Evolutionary conservation across 2,888 invertebrate species (phyloP).

Genomic region (Agonum fuliginosum): DNA sequence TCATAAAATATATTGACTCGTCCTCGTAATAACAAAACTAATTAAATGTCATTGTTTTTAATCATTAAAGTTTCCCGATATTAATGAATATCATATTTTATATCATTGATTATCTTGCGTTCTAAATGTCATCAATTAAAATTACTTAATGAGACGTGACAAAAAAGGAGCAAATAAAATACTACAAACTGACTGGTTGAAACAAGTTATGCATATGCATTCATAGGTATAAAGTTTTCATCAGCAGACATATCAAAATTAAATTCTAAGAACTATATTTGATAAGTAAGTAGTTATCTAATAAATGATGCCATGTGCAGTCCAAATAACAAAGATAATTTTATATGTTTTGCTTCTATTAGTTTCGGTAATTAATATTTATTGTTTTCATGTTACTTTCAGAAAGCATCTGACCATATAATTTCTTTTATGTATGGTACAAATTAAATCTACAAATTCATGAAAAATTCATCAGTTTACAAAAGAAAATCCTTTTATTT

Average conservation of each 20-base stretch:
- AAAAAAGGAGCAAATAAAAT: conserved; percentile 6
- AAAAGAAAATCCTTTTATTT: too few species aligned
- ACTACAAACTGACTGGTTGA: conserved; percentile 3
- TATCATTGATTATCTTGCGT: background rate
- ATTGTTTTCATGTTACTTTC: background rate
- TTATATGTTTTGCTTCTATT: background rate
- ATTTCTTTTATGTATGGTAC: too few species aligned
- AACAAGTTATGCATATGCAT: background rate
- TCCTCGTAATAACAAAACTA: background rate
- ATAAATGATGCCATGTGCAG: conserved; percentile 30
- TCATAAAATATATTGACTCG: too few species aligned
- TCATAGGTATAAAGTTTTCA: conserved; percentile 6
- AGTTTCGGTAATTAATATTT: background rate
- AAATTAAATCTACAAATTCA: too few species aligned
- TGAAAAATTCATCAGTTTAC: too few species aligned
- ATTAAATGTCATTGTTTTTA: background rate
- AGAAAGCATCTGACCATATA: too few species aligned
- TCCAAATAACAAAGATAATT: conserved; percentile 26
- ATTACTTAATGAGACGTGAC: conserved; percentile 31
- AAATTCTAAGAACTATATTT: conserved; percentile 2
- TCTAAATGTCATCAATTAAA: conserved; percentile 31
- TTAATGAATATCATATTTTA: conserved; percentile 27
- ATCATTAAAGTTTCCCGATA: background rate
- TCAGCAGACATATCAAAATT: background rate
- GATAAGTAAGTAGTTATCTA: conserved; percentile 38